These are phyloP conservation scores for Forbesichthys agassizii DNA, from an alignment of 2,113 vertebrate genomes.

Conservation along the genomic window DNA sequence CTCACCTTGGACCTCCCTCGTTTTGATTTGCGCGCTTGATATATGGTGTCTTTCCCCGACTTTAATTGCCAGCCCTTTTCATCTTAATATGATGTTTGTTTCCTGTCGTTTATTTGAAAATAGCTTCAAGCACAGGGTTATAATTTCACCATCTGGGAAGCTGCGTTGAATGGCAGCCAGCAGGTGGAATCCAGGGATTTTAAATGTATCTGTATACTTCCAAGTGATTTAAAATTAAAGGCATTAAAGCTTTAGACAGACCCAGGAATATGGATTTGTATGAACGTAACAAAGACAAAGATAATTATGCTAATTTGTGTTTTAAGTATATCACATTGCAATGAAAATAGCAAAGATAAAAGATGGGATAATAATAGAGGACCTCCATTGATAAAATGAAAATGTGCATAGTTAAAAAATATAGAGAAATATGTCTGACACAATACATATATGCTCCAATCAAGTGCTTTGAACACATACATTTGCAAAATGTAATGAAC, in stretches of 20 bases:
- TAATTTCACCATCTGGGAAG: slow-evolving; percentile 76
- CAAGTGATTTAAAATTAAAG: slow-evolving; percentile 40
- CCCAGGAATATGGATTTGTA: not conserved
- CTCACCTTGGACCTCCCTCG: slow-evolving; percentile 84
- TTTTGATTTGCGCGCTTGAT: slow-evolving; percentile 85
- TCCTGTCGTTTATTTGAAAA: slow-evolving; percentile 76
- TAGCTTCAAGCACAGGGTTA: slow-evolving; percentile 52
- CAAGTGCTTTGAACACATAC: slow-evolving; percentile 23
- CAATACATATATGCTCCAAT: slow-evolving; percentile 49
- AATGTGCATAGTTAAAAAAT: slow-evolving; percentile 55
- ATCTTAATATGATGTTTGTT: slow-evolving; percentile 81
- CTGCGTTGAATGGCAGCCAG: slow-evolving; percentile 63
- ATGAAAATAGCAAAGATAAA: slow-evolving; percentile 68
- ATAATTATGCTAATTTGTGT: slow-evolving; percentile 69
- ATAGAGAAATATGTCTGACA: slow-evolving; percentile 69
- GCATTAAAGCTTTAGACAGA: slow-evolving; percentile 1
- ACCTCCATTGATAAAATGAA: slow-evolving; percentile 52
- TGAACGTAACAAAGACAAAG: slow-evolving; percentile 21
- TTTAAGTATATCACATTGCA: slow-evolving; percentile 69
- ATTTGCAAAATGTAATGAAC: not conserved
- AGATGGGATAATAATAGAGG: slow-evolving; percentile 71
- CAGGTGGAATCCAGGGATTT: slow-evolving; percentile 68
- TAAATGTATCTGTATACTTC: slow-evolving; percentile 23
- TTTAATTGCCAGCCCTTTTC: slow-evolving; percentile 79
- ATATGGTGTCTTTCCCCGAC: slow-evolving; percentile 77